These are phyloP conservation scores for Zaprionus gabonicus DNA, from an alignment of 1,140 invertebrate genomes.

Conservation along the genomic window DNA sequence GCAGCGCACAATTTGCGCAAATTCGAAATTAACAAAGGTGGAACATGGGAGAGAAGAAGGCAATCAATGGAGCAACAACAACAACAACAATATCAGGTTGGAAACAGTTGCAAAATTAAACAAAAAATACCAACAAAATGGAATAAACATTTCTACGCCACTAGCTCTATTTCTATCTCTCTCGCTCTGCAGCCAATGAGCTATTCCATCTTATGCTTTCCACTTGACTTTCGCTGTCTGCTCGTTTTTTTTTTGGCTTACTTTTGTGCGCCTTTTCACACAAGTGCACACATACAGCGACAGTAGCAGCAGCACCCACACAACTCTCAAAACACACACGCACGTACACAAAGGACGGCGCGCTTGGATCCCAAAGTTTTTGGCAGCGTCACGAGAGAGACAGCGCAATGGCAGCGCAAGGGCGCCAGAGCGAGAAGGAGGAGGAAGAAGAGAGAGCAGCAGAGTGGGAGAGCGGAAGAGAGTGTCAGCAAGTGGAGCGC, in stretches of 20 bases:
- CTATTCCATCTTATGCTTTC: constrained; percentile 33
- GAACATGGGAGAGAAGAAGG: not conserved
- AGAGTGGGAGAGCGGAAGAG: constrained; percentile 47
- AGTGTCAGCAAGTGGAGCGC: constrained; percentile 51
- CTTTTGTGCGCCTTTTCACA: constrained; percentile 18
- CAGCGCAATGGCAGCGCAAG: constrained; percentile 24
- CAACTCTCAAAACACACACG: constrained; percentile 15
- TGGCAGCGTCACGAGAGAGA: constrained; percentile 45
- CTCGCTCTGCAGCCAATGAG: constrained; percentile 1
- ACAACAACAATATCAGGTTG: constrained; percentile 12
- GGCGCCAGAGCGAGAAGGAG: constrained; percentile 19
- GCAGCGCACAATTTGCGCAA: constrained; percentile 50
- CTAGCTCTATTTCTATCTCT: not conserved
- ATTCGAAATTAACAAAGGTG: constrained; percentile 19
- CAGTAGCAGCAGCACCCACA: constrained; percentile 4
- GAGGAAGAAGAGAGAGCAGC: constrained; percentile 12
- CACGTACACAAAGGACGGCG: constrained; percentile 29
- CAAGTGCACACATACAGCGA: constrained; percentile 4
- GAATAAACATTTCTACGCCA: not conserved
- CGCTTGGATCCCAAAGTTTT: constrained; percentile 50
- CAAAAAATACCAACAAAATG: constrained; percentile 10
- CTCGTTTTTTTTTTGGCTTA: constrained; percentile 9
- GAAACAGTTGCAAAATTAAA: constrained; percentile 5
- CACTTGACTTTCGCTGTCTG: constrained; percentile 18
- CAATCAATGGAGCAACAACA: not conserved